Evolutionary conservation across 1,140 invertebrate species (phyloP).

Genomic region (Armadillidium nasatum): DNA sequence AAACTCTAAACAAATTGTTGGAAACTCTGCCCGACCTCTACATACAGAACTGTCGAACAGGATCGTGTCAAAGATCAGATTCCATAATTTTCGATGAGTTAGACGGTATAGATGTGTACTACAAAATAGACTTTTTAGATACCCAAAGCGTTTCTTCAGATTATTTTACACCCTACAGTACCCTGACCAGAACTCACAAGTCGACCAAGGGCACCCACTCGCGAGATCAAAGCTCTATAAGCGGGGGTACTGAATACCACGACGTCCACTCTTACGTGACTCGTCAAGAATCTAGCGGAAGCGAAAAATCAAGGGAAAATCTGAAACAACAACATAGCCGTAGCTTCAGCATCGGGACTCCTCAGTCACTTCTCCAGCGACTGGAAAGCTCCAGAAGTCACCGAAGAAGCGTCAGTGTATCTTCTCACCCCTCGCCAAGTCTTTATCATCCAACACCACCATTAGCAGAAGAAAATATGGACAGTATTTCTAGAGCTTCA

Average conservation of each 20-base stretch:
- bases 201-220: constrained; percentile 29
- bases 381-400: constrained; percentile 12
- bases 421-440: constrained; percentile 25
- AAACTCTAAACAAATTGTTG: constrained; percentile 86
- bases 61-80: constrained; percentile 73
- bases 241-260: constrained; percentile 36
- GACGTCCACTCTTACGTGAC: constrained; percentile 37
- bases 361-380: constrained; percentile 27
- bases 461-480: constrained; percentile 27
- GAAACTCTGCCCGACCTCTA: constrained; percentile 89
- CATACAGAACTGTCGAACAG: constrained; percentile 85
- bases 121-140: constrained; percentile 36
- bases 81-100: constrained; percentile 54
- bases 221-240: constrained; percentile 32
- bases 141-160: constrained; percentile 39
- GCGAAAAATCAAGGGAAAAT: constrained; percentile 23
- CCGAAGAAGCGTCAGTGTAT: constrained; percentile 31
- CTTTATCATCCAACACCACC: constrained; percentile 30
- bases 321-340: constrained; percentile 23
- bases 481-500: background rate
- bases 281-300: constrained; percentile 24
- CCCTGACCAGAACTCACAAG: constrained; percentile 31
- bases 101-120: constrained; percentile 50
- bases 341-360: constrained; percentile 32
- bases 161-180: constrained; percentile 43